A percentile compares a stretch with the other conserved stretches of the same genome.
Conservation (phyloP, 2,888 invertebrate species). For the Polyommatus iphigenia region DNA sequence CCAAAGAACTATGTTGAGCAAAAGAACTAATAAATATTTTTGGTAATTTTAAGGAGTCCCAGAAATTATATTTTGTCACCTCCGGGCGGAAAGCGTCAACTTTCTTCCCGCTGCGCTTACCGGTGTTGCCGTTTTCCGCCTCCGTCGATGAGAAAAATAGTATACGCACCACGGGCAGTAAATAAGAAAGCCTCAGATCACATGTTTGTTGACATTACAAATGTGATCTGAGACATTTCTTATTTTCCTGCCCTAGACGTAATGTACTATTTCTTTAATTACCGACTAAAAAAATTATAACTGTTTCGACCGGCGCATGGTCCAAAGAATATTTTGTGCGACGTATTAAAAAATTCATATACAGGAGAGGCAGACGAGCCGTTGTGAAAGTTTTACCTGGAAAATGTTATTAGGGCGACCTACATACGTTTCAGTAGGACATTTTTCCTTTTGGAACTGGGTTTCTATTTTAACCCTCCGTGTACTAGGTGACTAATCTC, state of each 20-base stretch:
- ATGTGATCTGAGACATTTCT: too few species aligned
- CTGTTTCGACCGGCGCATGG: not conserved
- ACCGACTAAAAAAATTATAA: not conserved
- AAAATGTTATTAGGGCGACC: constrained; percentile 23
- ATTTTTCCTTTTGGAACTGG: not conserved
- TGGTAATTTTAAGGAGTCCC: not conserved
- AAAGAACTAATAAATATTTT: not conserved
- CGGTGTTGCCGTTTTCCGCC: too few species aligned
- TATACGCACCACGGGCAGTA: too few species aligned
- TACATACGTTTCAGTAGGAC: not conserved
- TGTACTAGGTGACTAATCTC: too few species aligned
- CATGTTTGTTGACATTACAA: too few species aligned
- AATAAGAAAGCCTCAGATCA: too few species aligned
- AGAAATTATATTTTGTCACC: not conserved
- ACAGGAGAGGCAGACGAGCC: not conserved
- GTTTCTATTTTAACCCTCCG: constrained; percentile 11
- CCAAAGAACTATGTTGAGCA: not conserved
- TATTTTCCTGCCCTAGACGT: too few species aligned
- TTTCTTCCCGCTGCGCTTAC: too few species aligned
- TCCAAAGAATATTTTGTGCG: not conserved
- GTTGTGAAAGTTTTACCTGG: constrained; percentile 6
- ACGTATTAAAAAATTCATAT: not conserved
- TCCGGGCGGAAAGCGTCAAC: too few species aligned
- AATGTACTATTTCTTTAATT: not conserved
- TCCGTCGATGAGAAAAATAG: too few species aligned